Base-by-base conservation (phyloP, 92 coral and sea anemone species). In the Bergia puertoricense region DNA sequence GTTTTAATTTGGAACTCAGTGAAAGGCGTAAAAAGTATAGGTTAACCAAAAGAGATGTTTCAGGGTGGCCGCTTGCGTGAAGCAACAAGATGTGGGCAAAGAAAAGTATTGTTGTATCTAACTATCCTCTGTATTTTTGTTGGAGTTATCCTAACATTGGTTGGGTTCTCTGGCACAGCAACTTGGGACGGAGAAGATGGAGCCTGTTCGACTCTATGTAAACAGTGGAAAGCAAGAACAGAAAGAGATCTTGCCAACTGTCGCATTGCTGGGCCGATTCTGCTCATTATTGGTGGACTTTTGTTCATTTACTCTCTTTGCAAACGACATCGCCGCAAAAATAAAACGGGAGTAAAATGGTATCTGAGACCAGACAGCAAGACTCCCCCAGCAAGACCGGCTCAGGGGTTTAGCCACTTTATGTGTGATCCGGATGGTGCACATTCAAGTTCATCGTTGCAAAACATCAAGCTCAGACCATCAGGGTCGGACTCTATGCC, bases 321-420 rank as follows among this genome's bases (percentile, higher is more conserved):
- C 80, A 76, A 76, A 45, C 50, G 5, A 76, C 69, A 62, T 22
- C 46, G 80, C 46, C 80, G 80, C 10, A 76, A 20, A 10, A 76
- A 42, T 22, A 76, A 76, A 76, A 76, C 80, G 23, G 80, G 80
- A 76, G 9, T 76, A n/a, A 76, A 76, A 42, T 76, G 80, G 80
- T 76, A 76, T 40, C 36, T 76, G 44, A 41, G 54, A 40, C 80
- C 80, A 40, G 80, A 76, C 36, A 76, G 36, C 8, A 76, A 76
- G 80, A 16, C 46, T 15, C 80, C 80, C 10, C 51, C 80, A 39
- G 16, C 80, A 43, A 42, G 80, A 42, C 80, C 80, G 9, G 46
- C 48, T 43, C 36, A 76, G 11, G 80, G 80, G 8, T 76, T 76
- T 76, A 76, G 80, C 20, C 36, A 76, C 46, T 76, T 76, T 36